These are phyloP conservation scores for Deroplatys truncata DNA, from an alignment of 2,888 invertebrate genomes.

Conservation along the genomic window DNA sequence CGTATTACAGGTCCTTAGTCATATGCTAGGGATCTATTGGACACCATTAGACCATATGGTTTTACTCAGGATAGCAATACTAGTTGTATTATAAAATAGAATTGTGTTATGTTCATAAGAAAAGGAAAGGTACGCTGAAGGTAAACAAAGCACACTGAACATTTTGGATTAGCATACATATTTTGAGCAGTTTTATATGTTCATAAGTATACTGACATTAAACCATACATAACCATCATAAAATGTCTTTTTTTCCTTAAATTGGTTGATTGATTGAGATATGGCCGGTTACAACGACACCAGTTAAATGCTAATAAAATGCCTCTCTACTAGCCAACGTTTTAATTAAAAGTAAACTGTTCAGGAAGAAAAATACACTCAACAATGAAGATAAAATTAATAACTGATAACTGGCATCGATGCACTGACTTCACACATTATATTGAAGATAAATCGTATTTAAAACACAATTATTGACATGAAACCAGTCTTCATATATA, in stretches of 20 bases:
- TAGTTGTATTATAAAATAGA: too few species aligned
- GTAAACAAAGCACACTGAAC: not conserved
- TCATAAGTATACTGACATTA: not conserved
- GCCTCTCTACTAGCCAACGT: not conserved
- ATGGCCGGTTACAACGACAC: not conserved
- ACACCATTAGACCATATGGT: too few species aligned
- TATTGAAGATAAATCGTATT: not conserved
- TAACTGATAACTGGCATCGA: not conserved
- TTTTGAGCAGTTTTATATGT: conserved; percentile 3
- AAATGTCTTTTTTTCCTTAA: not conserved
- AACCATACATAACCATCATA: not conserved
- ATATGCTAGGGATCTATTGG: too few species aligned
- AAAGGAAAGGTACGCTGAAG: not conserved
- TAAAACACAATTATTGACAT: not conserved
- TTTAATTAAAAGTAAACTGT: not conserved
- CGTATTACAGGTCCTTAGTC: too few species aligned
- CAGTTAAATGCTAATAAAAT: not conserved
- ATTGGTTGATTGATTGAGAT: not conserved
- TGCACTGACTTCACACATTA: not conserved
- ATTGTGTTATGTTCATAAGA: too few species aligned
- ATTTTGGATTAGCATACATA: not conserved
- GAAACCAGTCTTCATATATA: not conserved
- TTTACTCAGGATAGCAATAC: too few species aligned
- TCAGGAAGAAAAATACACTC: not conserved
- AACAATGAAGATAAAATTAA: not conserved